Evolutionary conservation across 1,140 invertebrate species (phyloP).

Genomic region (roundworm (Caenorhabditis elegans)): DNA sequence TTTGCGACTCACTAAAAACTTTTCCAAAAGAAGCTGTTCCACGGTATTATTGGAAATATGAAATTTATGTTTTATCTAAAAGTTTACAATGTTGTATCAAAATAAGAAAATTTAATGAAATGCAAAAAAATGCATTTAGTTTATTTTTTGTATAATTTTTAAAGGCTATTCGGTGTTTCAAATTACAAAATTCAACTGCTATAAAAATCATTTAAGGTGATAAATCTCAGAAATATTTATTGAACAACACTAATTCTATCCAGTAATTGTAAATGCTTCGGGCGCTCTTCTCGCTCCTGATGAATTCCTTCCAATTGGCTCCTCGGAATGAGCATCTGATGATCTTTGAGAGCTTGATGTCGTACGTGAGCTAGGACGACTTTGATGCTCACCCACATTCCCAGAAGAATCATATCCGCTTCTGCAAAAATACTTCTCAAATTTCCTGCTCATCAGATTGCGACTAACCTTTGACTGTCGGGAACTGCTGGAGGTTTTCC

Average conservation of each 20-base stretch:
- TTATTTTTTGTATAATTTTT: no score
- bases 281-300: not conserved
- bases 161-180: no score
- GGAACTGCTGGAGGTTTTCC: slow-evolving; percentile 29
- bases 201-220: no score
- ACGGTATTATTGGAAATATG: no score
- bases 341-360: slow-evolving; percentile 15
- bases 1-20: no score
- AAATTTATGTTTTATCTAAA: no score
- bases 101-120: no score
- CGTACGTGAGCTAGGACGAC: slow-evolving; percentile 14
- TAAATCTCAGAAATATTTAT: not conserved
- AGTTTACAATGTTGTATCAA: no score
- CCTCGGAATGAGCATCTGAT: not conserved
- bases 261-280: not conserved
- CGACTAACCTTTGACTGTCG: slow-evolving; percentile 3
- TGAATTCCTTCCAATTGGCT: not conserved
- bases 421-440: not conserved
- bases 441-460: not conserved
- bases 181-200: no score
- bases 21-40: no score
- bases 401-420: slow-evolving; percentile 20
- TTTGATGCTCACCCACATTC: slow-evolving; percentile 29
- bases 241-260: no score
- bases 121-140: no score